Conservation (phyloP, 2,113 vertebrate genomes). For the Prolemur simus region DNA sequence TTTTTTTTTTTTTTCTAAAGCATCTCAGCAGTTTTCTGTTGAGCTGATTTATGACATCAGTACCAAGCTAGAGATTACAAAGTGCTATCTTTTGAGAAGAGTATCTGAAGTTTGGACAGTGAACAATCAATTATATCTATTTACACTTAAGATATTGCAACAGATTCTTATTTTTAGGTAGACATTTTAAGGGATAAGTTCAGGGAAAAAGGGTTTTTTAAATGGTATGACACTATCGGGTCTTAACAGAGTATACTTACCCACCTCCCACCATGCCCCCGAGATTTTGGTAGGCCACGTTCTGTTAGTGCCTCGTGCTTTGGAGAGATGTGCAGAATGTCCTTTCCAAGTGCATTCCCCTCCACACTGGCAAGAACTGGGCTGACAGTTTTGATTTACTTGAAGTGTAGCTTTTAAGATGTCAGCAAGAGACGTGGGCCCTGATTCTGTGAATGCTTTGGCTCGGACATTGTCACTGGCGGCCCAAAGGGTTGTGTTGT, state of each 20-base stretch:
- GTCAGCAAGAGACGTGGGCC: background rate
- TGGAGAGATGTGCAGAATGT: background rate
- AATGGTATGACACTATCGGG: accelerated
- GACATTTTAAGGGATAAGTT: conserved; percentile 27
- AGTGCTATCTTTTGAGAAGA: conserved; percentile 58
- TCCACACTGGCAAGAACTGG: background rate
- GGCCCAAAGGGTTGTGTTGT: background rate
- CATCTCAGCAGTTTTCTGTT: conserved; percentile 58
- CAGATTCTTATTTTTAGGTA: conserved; percentile 55
- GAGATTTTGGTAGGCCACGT: background rate
- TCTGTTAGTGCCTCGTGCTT: background rate
- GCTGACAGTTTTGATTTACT: background rate
- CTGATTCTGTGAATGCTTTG: background rate
- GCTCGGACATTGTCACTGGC: background rate
- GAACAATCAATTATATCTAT: conserved; percentile 44
- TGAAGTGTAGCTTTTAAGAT: background rate
- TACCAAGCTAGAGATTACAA: conserved; percentile 55
- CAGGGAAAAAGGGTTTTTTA: background rate
- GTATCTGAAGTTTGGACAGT: conserved; percentile 69
- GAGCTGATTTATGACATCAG: conserved; percentile 56
- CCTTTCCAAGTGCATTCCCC: background rate
- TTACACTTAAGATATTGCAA: conserved; percentile 29
- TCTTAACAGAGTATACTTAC: background rate
- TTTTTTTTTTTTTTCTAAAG: background rate
- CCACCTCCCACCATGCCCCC: background rate